These are phyloP conservation scores for Apodemia mormo DNA, from an alignment of 2,888 invertebrate species.

Conservation along the genomic window DNA sequence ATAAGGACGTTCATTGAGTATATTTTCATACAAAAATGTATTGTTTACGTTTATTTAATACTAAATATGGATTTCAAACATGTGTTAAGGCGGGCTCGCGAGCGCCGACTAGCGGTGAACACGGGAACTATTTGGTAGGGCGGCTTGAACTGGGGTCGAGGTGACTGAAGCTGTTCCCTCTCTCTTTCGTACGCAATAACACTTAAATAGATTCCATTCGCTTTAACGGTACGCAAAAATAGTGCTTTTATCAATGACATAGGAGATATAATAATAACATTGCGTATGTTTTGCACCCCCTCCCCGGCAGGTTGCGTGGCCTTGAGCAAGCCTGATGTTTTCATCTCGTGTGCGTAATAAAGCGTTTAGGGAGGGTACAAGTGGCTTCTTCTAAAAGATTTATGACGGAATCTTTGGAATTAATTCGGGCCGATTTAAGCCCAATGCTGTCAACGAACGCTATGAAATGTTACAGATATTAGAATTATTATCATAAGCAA, in stretches of 20 bases:
- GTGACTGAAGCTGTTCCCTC: constrained; percentile 31
- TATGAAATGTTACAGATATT: constrained; percentile 40
- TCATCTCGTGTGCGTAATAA: constrained; percentile 78
- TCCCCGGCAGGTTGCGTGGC: constrained; percentile 57
- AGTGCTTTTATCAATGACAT: constrained; percentile 77
- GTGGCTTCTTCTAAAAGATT: constrained; percentile 76
- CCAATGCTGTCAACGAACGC: constrained; percentile 46
- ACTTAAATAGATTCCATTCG: constrained; percentile 56
- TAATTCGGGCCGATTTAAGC: constrained; percentile 69
- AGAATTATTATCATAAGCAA: constrained; percentile 48
- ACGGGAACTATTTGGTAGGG: constrained; percentile 55
- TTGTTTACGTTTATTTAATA: constrained; percentile 71
- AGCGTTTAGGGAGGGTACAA: constrained; percentile 74
- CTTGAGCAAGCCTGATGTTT: constrained; percentile 77
- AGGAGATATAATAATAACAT: constrained; percentile 52
- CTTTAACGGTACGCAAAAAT: constrained; percentile 70
- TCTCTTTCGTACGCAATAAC: constrained; percentile 63
- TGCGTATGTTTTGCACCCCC: constrained; percentile 41
- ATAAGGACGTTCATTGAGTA: constrained; percentile 41
- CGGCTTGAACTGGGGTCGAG: constrained; percentile 53
- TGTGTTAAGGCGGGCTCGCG: constrained; percentile 68
- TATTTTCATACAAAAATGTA: constrained; percentile 55
- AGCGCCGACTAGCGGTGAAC: constrained; percentile 75
- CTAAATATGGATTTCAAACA: constrained; percentile 62
- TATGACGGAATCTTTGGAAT: constrained; percentile 73